Evolutionary conservation across 2,888 invertebrate genomes (phyloP), one percentile per base, ranked within the genome.

Genomic region (Agrotis exclamationis): DNA sequence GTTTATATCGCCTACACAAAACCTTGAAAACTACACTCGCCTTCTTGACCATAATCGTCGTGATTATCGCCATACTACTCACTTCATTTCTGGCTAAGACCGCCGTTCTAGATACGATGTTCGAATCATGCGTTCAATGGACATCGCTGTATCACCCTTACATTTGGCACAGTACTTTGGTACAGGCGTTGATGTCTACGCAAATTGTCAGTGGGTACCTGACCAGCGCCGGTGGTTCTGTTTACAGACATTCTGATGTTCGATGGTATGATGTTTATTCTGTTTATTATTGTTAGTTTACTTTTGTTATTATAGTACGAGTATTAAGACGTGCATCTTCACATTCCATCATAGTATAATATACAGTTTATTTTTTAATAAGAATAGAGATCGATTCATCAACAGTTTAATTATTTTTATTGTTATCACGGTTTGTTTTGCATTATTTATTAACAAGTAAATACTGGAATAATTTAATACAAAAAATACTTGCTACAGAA

Each of bases 121-220:
- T 95, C 87, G 89, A 94, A 86, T 93, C 96, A 87, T 93, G 93
- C 83, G 90, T 94, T 86, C 90, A 93, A 87, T 96, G 96, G 96
- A 79, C 85, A 62, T 89, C 93, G 66, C 79, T 96, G 13, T 85
- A 88, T 2, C 88, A 94, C 70, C 95, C 96, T 0, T 91, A 92
- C 44, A 93, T 96, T 76, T 97, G 97, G 97, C 97, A 97, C 86
- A 97, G 97, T 82, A 97, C 97, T 0, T 90, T 97, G 78, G 96
- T 97, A 48, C 97, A 97, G 89, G 96, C 97, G 58, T 93, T 97
- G 84, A 93, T 97, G 86, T 97, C 97, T 0, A 97, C 97, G 3
- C 97, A 97, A 69, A 93, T 97, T 58, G 96, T 97, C 74, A 97
- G 97, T 84, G 97, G 97, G 28, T 97, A 97, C 76, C 95, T 97